Conservation (phyloP, 2,797 vertebrate species). For the Alfaro cultratus region DNA sequence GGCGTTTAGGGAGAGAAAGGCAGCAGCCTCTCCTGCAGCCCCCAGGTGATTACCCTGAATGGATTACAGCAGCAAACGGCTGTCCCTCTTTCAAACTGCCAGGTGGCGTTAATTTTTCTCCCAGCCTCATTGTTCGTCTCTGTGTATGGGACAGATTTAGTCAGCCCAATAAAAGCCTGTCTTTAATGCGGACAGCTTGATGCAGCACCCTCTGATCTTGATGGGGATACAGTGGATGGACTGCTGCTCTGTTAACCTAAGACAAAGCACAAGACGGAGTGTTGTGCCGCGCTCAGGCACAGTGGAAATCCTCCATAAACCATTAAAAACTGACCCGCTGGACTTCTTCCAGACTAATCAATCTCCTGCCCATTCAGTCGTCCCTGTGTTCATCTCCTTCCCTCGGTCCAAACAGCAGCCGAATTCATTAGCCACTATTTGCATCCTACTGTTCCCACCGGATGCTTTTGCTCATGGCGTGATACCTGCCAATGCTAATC, state of each 20-base stretch:
- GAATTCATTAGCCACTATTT: conserved; percentile 79
- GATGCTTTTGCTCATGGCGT: conserved; percentile 63
- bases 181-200: conserved; percentile 73
- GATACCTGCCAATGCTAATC: conserved; percentile 80
- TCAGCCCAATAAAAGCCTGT: conserved; percentile 74
- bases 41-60: conserved; percentile 80
- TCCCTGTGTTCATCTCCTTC: conserved; percentile 36
- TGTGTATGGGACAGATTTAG: conserved; percentile 73
- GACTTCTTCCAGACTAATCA: conserved; percentile 72
- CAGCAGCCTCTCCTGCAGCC: conserved; percentile 58
- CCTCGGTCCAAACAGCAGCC: conserved; percentile 56
- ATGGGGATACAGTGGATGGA: conserved; percentile 56
- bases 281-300: background rate
- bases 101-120: conserved; percentile 80
- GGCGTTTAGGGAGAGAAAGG: conserved; percentile 56
- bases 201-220: conserved; percentile 67
- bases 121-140: conserved; percentile 68
- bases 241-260: conserved; percentile 21
- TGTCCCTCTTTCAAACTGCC: conserved; percentile 79
- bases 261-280: conserved; percentile 53
- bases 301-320: conserved; percentile 58
- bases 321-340: conserved; percentile 61
- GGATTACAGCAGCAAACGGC: conserved; percentile 78
- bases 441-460: conserved; percentile 58
- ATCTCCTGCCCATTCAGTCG: conserved; percentile 41